Base-by-base conservation (phyloP, 2,888 invertebrate genomes). In the Spisula subtruncata region DNA sequence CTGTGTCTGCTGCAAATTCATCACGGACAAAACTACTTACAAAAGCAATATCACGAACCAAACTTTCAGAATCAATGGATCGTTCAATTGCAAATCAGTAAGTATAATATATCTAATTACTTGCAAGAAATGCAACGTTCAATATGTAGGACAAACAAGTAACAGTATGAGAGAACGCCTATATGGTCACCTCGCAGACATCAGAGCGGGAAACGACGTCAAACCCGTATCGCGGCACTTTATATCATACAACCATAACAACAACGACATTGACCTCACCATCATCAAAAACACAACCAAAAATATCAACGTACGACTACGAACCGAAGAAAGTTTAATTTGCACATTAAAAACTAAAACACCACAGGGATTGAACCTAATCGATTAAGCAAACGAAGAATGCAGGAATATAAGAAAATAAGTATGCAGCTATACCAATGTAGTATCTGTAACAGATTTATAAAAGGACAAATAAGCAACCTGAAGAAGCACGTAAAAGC, bases 121-220 rank as follows among this genome's bases (percentile, higher is more conserved):
- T 6, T 84, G 84, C 16, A 83, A 46, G 29, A 87, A 54, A 80
- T 88, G 88, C 48, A 32, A 60, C 8, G 32, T 84, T n/a, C 88
- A 88, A 66, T 84, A 81, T 46, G 60, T 88, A 12, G 88, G 87
- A 51, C 83, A 87, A 56, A 71, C 87, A 29, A 83, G 87, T 2
- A 87, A 87, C 41, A 83, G 79, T 10, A 41, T 88, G 16, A 84
- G 81, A 25, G 81, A 88, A 41, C 32, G 81, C 0, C 29, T 81
- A 5, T 79, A 56, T 46, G 81, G 66, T n/a, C 86, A 86, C 48
- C n/a, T 41, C 1, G 41, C 60, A 66, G 75, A 85, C 41, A 85
- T 85, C 32, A 35, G 84, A 12, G 48, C 48, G n/a, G n/a, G 35
- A 48, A 48, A 81, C 48, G 46, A 81, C 48, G 81, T 41, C n/a